These are phyloP conservation scores for Proteles cristata DNA, from an alignment of 2,113 vertebrate genomes.

Conservation along the genomic window DNA sequence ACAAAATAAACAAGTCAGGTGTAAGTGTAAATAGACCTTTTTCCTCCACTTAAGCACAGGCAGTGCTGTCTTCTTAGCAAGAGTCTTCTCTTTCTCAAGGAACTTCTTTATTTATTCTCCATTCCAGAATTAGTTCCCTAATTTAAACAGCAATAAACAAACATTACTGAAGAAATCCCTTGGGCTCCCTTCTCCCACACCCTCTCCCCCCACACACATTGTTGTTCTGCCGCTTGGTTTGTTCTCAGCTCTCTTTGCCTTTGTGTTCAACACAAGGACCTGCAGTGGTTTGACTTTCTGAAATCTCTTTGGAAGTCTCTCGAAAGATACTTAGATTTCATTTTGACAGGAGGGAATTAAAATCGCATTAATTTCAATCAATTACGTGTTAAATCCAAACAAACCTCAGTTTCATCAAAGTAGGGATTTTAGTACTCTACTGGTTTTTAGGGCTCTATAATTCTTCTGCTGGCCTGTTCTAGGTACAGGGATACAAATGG, in stretches of 20 bases:
- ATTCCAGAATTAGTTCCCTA: conserved; percentile 73
- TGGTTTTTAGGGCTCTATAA: not conserved
- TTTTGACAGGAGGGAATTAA: conserved; percentile 51
- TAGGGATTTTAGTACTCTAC: accelerated
- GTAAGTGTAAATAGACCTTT: not conserved
- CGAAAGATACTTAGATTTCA: conserved; percentile 55
- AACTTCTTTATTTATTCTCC: conserved; percentile 68
- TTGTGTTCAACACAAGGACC: not conserved
- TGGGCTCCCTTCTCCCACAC: conserved; percentile 63
- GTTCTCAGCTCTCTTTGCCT: conserved; percentile 24
- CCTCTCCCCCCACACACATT: conserved; percentile 34
- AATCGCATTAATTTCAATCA: conserved; percentile 29
- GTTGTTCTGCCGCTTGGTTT: conserved; percentile 56
- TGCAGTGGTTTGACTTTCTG: conserved; percentile 9
- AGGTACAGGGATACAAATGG: not conserved
- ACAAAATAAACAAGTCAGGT: not conserved
- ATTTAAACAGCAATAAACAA: conserved; percentile 78
- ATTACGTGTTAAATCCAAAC: not conserved
- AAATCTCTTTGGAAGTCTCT: conserved; percentile 31
- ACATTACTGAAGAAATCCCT: conserved; percentile 54
- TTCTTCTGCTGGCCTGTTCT: not conserved
- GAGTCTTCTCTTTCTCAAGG: conserved; percentile 61
- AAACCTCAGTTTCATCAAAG: not conserved
- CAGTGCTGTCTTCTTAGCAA: conserved; percentile 23
- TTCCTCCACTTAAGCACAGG: not conserved